Percentiles rank a stretch among this genome's conserved stretches.
Conservation (phyloP, 2,888 invertebrate genomes). For the Diarsia rubi region DNA sequence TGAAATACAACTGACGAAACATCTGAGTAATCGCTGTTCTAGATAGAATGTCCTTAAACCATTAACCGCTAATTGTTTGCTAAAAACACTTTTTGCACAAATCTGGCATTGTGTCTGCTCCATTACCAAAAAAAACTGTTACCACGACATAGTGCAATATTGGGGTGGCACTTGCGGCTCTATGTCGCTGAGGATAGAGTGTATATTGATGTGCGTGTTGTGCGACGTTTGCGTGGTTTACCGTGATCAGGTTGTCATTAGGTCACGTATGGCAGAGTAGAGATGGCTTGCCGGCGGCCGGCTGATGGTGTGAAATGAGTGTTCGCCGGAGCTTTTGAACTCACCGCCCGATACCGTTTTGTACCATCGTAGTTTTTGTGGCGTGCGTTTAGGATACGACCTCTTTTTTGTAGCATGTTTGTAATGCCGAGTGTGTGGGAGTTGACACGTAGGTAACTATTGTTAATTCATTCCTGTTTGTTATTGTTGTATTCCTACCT, state of each 20-base stretch:
- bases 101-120: conserved; percentile 74
- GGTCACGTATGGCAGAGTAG: conserved; percentile 82
- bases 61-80: conserved; percentile 78
- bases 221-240: conserved; percentile 66
- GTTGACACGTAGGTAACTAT: conserved; percentile 90
- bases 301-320: conserved; percentile 88
- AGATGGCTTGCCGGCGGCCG: conserved; percentile 73
- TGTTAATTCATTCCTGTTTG: conserved; percentile 87
- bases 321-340: conserved; percentile 84
- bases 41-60: conserved; percentile 37
- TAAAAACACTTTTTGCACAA: conserved; percentile 79
- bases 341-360: conserved; percentile 87
- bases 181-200: conserved; percentile 63
- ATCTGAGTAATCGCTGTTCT: conserved; percentile 29
- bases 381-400: conserved; percentile 86
- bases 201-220: conserved; percentile 56
- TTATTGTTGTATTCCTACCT: conserved; percentile 82
- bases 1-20: conserved; percentile 34
- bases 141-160: conserved; percentile 52
- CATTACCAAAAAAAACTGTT: conserved; percentile 65
- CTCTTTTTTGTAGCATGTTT: conserved; percentile 88
- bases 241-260: conserved; percentile 81
- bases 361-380: conserved; percentile 85
- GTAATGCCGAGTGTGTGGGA: conserved; percentile 90
- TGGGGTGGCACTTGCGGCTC: conserved; percentile 44